phyloP scores from a whole-genome alignment of 2,113 vertebrate genomes.

The Larimichthys crocea region DNA sequence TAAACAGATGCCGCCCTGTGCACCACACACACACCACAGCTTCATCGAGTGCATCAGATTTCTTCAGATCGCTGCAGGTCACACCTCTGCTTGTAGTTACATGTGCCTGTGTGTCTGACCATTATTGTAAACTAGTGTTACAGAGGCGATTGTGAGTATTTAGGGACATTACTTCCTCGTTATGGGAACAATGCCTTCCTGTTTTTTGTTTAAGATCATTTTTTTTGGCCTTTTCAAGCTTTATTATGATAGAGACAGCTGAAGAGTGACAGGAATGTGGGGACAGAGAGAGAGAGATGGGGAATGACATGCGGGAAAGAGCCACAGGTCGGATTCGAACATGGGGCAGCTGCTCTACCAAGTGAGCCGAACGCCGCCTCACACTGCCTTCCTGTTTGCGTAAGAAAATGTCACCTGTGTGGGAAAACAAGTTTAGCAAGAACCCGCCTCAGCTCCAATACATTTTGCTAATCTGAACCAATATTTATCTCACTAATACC shows the following conservation, averaged over 20 bases:
- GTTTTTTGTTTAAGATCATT: slow-evolving; percentile 6
- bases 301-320: no score
- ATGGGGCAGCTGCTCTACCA: no score
- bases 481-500: slow-evolving; percentile 13
- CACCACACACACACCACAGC: not conserved
- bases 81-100: no score
- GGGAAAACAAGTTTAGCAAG: slow-evolving; percentile 1
- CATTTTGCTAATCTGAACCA: slow-evolving; percentile 1
- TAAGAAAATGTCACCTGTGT: slow-evolving; percentile 21
- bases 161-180: slow-evolving; percentile 47
- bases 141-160: slow-evolving; percentile 18
- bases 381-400: slow-evolving; percentile 47
- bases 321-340: no score
- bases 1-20: slow-evolving; percentile 23
- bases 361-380: no score
- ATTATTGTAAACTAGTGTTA: slow-evolving; percentile 11
- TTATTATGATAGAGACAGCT: no score
- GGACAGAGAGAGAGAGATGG: no score
- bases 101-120: slow-evolving; percentile 5
- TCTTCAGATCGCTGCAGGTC: slow-evolving; percentile 1
- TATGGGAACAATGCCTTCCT: slow-evolving; percentile 19
- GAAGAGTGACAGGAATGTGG: no score
- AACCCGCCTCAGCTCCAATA: slow-evolving; percentile 11
- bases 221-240: no score
- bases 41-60: not conserved